Evolutionary conservation across 2,797 vertebrate species (phyloP), one percentile per base, ranked within the genome.

Genomic region (Arnoldichthys spilopterus): DNA sequence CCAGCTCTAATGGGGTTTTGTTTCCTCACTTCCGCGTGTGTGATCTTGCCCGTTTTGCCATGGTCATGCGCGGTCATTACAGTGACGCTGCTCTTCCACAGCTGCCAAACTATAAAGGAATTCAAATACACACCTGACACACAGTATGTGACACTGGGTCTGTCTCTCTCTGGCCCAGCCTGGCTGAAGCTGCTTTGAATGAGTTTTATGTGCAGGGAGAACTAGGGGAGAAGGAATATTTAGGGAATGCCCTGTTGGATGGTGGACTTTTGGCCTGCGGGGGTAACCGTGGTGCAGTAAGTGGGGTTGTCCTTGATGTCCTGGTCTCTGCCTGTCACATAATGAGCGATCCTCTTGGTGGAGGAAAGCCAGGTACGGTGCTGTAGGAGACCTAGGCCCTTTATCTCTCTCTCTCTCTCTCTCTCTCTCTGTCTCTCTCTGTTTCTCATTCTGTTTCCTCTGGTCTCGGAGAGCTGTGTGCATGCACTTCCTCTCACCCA

Each of bases 401-500:
- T 54, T 72, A 16, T 61, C 53, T 73, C 15, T 53, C 62, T 37
- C 4, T 53, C 45, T 43, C 32, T 67, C 49, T 66, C 37, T 69
- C 70, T 43, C 62, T n/a, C 30, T 78, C 43, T 18, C 15, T 53
- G 26, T 53, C 56, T 71, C 53, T 67, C 61, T 74, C 24, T 72
- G 69, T 3, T 47, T 43, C 34, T 67, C 49, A 58, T 34, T 91
- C 92, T 43, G 28, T 64, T 67, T 30, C 56, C 54, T 72, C 59
- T 81, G 51, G 26, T 93, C 93, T 94, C 89, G 82, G 92, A 94
- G 93, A 95, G 93, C 93, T 95, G 93, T 94, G 80, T 95, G 95
- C 95, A 95, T 95, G 94, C 90, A 92, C 90, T 91, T 92, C 90
- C 89, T 94, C 94, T 94, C 94, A 95, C 92, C 94, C 90, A 90